phyloP scores from a whole-genome alignment of 2,797 vertebrate genomes.

The Melanotaenia boesemani region DNA sequence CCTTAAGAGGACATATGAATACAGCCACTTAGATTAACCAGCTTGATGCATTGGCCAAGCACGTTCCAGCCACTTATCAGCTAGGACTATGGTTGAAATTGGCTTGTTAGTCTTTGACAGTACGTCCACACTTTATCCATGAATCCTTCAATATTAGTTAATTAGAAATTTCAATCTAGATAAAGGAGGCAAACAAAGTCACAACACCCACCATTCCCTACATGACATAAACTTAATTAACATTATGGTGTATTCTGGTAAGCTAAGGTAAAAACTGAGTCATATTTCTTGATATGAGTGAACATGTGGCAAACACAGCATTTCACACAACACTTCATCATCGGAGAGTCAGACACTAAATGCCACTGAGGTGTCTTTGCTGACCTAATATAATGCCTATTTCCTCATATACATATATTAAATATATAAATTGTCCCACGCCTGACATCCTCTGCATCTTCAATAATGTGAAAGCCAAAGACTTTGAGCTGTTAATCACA shows the following conservation, averaged over 20 bases:
- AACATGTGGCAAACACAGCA: conserved; percentile 41
- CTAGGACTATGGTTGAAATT: not conserved
- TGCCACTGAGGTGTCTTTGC: conserved; percentile 42
- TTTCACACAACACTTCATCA: conserved; percentile 46
- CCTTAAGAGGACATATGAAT: not conserved
- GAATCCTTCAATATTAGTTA: not conserved
- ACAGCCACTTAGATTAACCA: not conserved
- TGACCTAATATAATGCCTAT: conserved; percentile 51
- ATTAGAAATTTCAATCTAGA: not conserved
- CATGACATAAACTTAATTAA: conserved; percentile 39
- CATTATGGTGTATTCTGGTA: conserved; percentile 38
- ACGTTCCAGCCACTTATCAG: not conserved
- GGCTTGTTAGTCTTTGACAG: not conserved
- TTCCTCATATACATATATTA: conserved; percentile 52
- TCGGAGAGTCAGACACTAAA: conserved; percentile 42
- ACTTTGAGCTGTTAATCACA: conserved; percentile 35
- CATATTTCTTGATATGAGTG: conserved; percentile 56
- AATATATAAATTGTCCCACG: conserved; percentile 54
- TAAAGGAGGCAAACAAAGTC: not conserved
- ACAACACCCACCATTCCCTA: conserved; percentile 4
- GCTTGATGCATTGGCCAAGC: not conserved
- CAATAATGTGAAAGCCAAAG: conserved; percentile 33
- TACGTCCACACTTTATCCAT: not conserved
- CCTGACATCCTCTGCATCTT: conserved; percentile 32
- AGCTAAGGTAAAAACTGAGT: conserved; percentile 61